Evolutionary conservation across 2,113 vertebrate genomes (phyloP).

Genomic region (Eidolon helvum): DNA sequence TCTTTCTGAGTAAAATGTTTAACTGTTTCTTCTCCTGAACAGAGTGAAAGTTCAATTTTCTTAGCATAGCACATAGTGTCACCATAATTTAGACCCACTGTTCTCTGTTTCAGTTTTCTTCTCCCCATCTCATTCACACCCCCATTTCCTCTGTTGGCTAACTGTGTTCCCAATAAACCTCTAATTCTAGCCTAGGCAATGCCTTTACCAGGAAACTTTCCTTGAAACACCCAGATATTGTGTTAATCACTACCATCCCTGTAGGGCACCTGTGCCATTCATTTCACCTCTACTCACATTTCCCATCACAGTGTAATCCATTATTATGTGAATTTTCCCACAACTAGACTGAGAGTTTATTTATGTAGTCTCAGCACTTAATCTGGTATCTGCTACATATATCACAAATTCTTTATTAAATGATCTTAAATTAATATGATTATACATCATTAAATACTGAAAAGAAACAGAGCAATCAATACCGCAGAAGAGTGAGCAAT

Average conservation of each 20-base stretch:
- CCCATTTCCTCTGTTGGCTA: background rate
- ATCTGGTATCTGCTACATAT: background rate
- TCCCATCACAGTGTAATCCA: background rate
- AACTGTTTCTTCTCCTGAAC: background rate
- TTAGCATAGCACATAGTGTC: background rate
- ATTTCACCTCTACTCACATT: background rate
- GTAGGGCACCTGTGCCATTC: background rate
- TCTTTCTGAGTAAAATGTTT: background rate
- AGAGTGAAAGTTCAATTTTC: background rate
- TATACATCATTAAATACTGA: background rate
- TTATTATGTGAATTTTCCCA: background rate
- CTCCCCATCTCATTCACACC: fast-evolving
- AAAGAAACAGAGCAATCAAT: background rate
- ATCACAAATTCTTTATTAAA: background rate
- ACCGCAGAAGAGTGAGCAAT: background rate
- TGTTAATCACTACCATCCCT: background rate
- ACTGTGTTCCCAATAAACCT: background rate
- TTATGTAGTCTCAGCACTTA: background rate
- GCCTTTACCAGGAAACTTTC: background rate
- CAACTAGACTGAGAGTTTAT: background rate
- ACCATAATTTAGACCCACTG: background rate
- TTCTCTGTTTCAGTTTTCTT: background rate
- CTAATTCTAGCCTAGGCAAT: background rate
- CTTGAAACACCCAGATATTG: background rate
- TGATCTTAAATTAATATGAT: background rate